A percentile compares a stretch with the other conserved stretches of the same genome.
phyloP scores from a whole-genome alignment of 2,113 vertebrate genomes.

The Aspiorhynchus laticeps region DNA sequence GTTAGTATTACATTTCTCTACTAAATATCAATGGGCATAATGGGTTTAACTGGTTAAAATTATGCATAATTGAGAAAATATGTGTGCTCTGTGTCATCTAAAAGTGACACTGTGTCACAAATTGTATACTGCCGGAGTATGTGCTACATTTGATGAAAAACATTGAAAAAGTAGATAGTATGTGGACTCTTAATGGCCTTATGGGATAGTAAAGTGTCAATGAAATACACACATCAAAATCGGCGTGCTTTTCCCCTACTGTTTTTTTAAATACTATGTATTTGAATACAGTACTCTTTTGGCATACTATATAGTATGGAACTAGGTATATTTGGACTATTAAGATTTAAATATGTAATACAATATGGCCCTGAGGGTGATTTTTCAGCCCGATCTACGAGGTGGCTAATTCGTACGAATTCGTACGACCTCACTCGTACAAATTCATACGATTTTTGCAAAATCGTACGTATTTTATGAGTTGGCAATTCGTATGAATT shows the following conservation, averaged over 20 bases:
- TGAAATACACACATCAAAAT: not conserved
- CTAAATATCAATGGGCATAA: slow-evolving; percentile 6
- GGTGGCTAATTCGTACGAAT: too few species aligned
- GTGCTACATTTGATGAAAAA: not conserved
- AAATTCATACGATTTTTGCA: too few species aligned
- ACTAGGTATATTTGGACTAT: not conserved
- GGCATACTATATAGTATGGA: not conserved
- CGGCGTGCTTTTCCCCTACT: not conserved
- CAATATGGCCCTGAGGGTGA: not conserved
- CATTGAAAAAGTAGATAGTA: too few species aligned
- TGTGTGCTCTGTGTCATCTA: not conserved
- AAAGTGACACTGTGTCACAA: not conserved
- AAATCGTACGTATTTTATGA: too few species aligned
- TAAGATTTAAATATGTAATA: not conserved
- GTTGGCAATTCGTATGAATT: too few species aligned
- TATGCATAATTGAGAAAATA: not conserved
- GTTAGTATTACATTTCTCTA: not conserved
- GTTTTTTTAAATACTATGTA: not conserved
- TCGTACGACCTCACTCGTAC: too few species aligned
- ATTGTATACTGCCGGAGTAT: not conserved
- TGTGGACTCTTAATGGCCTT: not conserved
- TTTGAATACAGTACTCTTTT: not conserved
- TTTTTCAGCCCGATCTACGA: too few species aligned
- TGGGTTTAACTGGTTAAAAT: not conserved
- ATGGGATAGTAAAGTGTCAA: not conserved